Evolutionary conservation across 2,797 vertebrate genomes (phyloP), one percentile per base, ranked within the genome.

Genomic region (Apodemus agrarius): DNA sequence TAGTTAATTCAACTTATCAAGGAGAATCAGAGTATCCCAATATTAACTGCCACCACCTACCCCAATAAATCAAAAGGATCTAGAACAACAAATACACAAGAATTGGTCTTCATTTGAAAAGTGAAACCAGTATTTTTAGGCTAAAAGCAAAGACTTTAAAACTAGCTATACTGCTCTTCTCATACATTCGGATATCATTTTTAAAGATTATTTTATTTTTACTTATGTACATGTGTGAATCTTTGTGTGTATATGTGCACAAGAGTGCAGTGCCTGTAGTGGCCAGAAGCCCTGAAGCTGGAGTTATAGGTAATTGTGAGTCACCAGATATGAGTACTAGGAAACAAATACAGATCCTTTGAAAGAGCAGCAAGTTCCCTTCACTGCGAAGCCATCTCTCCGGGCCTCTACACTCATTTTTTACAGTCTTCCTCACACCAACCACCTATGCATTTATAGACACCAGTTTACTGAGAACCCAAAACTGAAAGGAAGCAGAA

Each of bases 61-160:
- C 78, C 49, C 31, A 43, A 90, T 17, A 69, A 87, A 83, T 80
- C 78, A 76, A 29, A 80, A 89, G n/a, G 63, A 34, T 80, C 59
- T 34, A n/a, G 3, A 92, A 80, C 29, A 92, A 67, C 43, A 90
- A 93, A 7, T 57, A 88, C 63, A 87, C 1, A 72, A 57, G 34
- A 59, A 49, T 34, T 85, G 19, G 34, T 52, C 81, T 88, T 91
- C 40, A 78, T 46, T 90, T 93, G 89, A 95, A 93, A 88, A 94
- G 37, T 46, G 63, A 95, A 40, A 26, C 40, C 61, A 87, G 0
- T 95, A 69, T 95, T 92, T 93, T 74, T n/a, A 54, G 22, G 52
- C 43, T 59, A 57, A 72, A 49, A 43, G 31, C 40, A 46, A 63
- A 94, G 80, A 82, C 21, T n/a, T 91, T 61, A 54, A 12, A 26